phyloP scores from a whole-genome alignment of 2,113 vertebrate genomes.

The Bothrops jararaca region DNA sequence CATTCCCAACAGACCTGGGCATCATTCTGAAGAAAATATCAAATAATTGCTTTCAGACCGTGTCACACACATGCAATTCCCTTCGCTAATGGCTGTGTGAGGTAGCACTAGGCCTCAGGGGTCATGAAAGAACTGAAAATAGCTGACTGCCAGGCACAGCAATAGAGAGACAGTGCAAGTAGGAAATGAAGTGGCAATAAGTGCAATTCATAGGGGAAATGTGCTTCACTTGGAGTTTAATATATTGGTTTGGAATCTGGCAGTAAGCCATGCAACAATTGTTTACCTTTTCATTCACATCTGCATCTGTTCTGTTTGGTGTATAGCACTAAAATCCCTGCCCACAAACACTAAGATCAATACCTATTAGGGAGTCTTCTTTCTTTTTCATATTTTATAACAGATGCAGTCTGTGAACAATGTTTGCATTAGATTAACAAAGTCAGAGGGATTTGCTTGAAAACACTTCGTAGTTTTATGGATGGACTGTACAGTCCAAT shows the following conservation, averaged over 20 bases:
- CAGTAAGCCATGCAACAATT: slow-evolving; percentile 95
- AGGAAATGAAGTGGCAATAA: slow-evolving; percentile 99
- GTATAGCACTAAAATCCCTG: slow-evolving; percentile 95
- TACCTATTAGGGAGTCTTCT: slow-evolving; percentile 94
- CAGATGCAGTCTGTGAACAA: slow-evolving; percentile 68
- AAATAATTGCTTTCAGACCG: slow-evolving; percentile 97
- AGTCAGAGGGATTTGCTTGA: slow-evolving; percentile 77
- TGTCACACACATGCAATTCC: slow-evolving; percentile 97
- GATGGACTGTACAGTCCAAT: slow-evolving; percentile 48
- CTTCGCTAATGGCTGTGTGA: slow-evolving; percentile 89
- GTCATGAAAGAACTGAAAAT: slow-evolving; percentile 86
- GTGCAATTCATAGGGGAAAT: slow-evolving; percentile 96
- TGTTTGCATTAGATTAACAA: slow-evolving; percentile 79
- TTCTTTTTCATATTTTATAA: slow-evolving; percentile 74
- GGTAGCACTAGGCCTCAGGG: slow-evolving; percentile 86
- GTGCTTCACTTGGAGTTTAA: slow-evolving; percentile 96
- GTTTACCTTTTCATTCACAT: slow-evolving; percentile 99
- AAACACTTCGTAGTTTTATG: slow-evolving; percentile 71
- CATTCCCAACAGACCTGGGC: slow-evolving; percentile 91
- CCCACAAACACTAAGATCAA: slow-evolving; percentile 92
- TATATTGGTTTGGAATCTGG: slow-evolving; percentile 92
- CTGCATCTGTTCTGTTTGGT: slow-evolving; percentile 99
- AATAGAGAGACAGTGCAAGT: slow-evolving; percentile 74
- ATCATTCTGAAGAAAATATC: slow-evolving; percentile 97
- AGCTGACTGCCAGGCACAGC: slow-evolving; percentile 78